A percentile compares a stretch with the other conserved stretches of the same genome.
Evolutionary conservation across 2,888 invertebrate species (phyloP).

Genomic region (Schizaphis graminum): DNA sequence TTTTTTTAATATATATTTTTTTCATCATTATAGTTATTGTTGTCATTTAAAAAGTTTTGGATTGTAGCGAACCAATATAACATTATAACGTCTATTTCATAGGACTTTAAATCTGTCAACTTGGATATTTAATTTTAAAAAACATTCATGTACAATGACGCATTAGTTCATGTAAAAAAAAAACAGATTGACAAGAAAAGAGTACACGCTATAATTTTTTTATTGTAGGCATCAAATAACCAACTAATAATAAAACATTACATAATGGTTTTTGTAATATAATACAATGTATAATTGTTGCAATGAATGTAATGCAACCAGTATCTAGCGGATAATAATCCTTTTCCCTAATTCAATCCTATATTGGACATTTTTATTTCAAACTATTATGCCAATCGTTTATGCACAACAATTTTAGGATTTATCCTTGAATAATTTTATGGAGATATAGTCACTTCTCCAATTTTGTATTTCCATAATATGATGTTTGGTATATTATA

Average conservation of each 20-base stretch:
- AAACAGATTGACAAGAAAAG: background rate
- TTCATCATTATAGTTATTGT: background rate
- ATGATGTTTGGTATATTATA: background rate
- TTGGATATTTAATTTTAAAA: background rate
- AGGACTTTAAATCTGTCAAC: background rate
- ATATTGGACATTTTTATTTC: background rate
- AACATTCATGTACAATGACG: background rate
- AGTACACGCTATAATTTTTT: background rate
- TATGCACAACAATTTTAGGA: background rate
- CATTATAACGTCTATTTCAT: background rate
- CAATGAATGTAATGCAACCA: background rate
- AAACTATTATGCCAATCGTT: background rate
- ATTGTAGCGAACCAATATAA: background rate
- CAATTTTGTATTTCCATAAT: background rate
- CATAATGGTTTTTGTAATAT: background rate
- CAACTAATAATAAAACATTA: background rate
- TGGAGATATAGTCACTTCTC: background rate
- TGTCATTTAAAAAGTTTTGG: background rate
- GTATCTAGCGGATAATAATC: background rate
- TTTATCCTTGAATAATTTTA: background rate
- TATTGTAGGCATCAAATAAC: background rate
- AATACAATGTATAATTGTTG: background rate
- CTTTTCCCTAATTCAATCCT: background rate
- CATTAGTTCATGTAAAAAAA: background rate
- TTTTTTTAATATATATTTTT: background rate